Evolutionary conservation across 2,888 invertebrate genomes (phyloP).

Genomic region (Eupithecia subumbrata): DNA sequence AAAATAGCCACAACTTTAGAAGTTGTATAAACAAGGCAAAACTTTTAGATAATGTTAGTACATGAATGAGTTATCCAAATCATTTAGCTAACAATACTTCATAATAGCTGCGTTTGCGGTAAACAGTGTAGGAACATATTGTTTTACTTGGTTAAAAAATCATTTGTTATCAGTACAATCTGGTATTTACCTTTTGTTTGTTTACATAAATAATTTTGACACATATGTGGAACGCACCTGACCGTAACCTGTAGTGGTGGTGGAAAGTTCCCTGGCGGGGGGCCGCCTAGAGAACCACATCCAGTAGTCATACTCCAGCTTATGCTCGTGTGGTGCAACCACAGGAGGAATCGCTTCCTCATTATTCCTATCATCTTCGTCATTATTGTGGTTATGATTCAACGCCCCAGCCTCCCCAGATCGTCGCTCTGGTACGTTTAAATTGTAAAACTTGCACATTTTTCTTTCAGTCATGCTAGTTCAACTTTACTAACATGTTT

Average conservation of each 20-base stretch:
- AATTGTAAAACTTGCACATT: conserved; percentile 84
- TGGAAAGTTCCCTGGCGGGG: conserved; percentile 73
- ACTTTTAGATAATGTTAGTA: not conserved
- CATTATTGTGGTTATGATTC: conserved; percentile 66
- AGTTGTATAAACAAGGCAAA: not conserved
- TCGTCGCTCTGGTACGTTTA: conserved; percentile 82
- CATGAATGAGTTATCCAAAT: not conserved
- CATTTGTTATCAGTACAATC: not conserved
- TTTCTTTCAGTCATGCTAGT: conserved; percentile 83
- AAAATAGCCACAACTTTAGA: not conserved
- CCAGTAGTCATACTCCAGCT: conserved; percentile 96
- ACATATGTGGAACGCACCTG: conserved; percentile 61
- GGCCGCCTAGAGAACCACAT: conserved; percentile 92
- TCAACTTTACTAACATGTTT: conserved; percentile 81
- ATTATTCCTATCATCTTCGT: conserved; percentile 71
- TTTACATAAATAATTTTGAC: conserved; percentile 40
- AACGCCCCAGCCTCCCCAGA: conserved; percentile 69
- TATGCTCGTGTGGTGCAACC: conserved; percentile 94
- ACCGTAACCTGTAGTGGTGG: conserved; percentile 77
- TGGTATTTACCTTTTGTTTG: conserved; percentile 25
- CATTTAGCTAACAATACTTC: not conserved
- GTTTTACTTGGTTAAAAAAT: not conserved
- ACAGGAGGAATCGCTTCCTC: conserved; percentile 70
- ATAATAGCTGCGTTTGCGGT: not conserved
- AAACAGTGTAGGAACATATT: not conserved